Base-by-base conservation (phyloP, 2,113 vertebrate genomes). In the Dendropsophus ebraccatus region DNA sequence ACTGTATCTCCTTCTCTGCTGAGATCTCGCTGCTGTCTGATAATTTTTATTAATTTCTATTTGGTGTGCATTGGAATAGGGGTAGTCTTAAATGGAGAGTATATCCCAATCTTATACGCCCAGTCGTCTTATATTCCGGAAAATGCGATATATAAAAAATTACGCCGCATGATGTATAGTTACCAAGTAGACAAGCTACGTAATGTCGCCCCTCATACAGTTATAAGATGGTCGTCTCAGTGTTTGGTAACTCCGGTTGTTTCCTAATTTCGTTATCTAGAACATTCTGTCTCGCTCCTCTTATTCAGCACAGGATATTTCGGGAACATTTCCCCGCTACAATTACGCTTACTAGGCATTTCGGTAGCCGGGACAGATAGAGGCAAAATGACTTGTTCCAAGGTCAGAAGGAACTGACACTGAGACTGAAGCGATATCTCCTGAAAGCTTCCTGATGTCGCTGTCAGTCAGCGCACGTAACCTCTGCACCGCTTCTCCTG, bases 321-420 rank as follows among this genome's bases (percentile, higher is more conserved):
- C 32, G 23, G 67, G 67, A 32, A 70, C 35, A 70, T 70, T 70
- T 70, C 41, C 67, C 35, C n/a, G 37, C 32, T 35, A 41, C 67
- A 70, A 37, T 23, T 41, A 70, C 19, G 67, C 67, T 70, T 70
- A 70, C 67, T 70, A 41, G 67, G 67, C 67, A 70, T 70, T 41
- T 70, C 41, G 67, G 32, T 41, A 21, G 32, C 67, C 16, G 32
- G 19, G 67, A 70, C 32, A 70, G 67, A 41, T 30, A 69, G 16
- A 70, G 67, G 41, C 67, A 70, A 70, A 70, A 70, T 70, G 32
- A 70, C 67, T 70, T 70, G 67, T 70, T 70, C 7, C 67, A 70
- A 70, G 67, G 67, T 70, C 32, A 70, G 67, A 23, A 70, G 35
- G n/a, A 23, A 23, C 67, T 70, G 67, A 70, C 67, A 70, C 35